These are phyloP conservation scores for Zaprionus kolodkinae DNA, from an alignment of 1,140 invertebrate species.

Conservation along the genomic window DNA sequence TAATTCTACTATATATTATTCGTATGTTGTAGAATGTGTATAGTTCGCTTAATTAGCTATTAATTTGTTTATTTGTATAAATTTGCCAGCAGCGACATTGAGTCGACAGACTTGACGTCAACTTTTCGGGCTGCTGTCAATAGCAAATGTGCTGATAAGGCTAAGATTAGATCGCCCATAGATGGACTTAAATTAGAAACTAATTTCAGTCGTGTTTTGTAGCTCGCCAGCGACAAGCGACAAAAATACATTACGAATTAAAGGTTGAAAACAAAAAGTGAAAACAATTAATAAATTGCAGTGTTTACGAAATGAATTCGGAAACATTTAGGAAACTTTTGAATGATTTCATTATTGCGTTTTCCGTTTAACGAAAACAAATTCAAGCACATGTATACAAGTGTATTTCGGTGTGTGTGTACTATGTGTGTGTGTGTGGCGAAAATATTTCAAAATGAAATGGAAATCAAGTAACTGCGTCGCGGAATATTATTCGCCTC, in stretches of 20 bases:
- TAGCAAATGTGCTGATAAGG: slow-evolving; percentile 31
- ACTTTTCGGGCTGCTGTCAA: slow-evolving; percentile 24
- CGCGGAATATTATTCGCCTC: slow-evolving; percentile 50
- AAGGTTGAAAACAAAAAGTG: neutral
- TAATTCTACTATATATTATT: neutral
- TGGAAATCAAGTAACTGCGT: slow-evolving; percentile 76
- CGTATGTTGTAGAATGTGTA: neutral
- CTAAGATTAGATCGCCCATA: slow-evolving; percentile 10
- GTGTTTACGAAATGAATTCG: slow-evolving; percentile 31
- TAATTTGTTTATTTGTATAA: slow-evolving; percentile 24
- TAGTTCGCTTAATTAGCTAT: slow-evolving; percentile 33
- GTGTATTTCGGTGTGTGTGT: neutral
- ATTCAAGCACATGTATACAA: slow-evolving; percentile 8
- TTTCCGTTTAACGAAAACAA: slow-evolving; percentile 55
- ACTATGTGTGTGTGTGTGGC: slow-evolving; percentile 6
- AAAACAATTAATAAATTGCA: slow-evolving; percentile 3
- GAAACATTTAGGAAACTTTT: slow-evolving; percentile 7
- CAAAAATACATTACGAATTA: neutral
- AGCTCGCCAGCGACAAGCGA: slow-evolving; percentile 1
- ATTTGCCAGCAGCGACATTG: slow-evolving; percentile 42
- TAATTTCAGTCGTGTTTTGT: slow-evolving; percentile 26
- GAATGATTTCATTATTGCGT: slow-evolving; percentile 69
- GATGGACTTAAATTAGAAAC: slow-evolving; percentile 1
- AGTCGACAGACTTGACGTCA: slow-evolving; percentile 36
- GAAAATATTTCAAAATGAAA: slow-evolving; percentile 58